These are phyloP conservation scores for Dascyllus trimaculatus DNA, from an alignment of 2,113 vertebrate genomes.

Conservation along the genomic window DNA sequence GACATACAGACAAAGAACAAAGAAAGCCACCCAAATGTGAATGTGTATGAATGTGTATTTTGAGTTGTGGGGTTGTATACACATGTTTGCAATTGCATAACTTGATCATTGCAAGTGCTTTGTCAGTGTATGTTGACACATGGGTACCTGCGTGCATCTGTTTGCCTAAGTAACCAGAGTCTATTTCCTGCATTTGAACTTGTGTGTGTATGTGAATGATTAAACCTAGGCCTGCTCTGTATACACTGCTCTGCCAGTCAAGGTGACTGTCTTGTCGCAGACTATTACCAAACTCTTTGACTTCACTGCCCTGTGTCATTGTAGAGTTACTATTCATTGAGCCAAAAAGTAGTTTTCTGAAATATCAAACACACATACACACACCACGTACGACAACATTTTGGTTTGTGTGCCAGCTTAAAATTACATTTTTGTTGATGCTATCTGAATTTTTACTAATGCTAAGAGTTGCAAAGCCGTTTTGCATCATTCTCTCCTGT, in stretches of 20 bases:
- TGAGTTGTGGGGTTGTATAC: neutral
- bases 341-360: neutral
- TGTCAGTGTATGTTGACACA: slow-evolving; percentile 3
- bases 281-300: slow-evolving; percentile 43
- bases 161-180: slow-evolving; percentile 24
- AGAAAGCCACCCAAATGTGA: neutral
- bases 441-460: neutral
- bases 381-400: neutral
- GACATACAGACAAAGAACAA: neutral
- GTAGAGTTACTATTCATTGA: slow-evolving; percentile 3
- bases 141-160: slow-evolving; percentile 4
- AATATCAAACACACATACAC: no score
- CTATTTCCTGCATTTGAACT: slow-evolving; percentile 34
- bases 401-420: neutral
- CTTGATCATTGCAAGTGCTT: slow-evolving; percentile 3
- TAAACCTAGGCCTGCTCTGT: slow-evolving; percentile 50
- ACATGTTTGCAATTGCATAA: slow-evolving; percentile 21
- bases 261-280: slow-evolving; percentile 49
- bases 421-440: neutral
- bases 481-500: neutral
- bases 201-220: slow-evolving; percentile 68
- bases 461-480: neutral
- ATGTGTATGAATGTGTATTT: neutral
- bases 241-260: slow-evolving; percentile 44
- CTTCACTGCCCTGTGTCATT: neutral